Evolutionary conservation across 2,797 vertebrate species (phyloP), one percentile per base, ranked within the genome.

Genomic region (Cephalopachus bancanus): DNA sequence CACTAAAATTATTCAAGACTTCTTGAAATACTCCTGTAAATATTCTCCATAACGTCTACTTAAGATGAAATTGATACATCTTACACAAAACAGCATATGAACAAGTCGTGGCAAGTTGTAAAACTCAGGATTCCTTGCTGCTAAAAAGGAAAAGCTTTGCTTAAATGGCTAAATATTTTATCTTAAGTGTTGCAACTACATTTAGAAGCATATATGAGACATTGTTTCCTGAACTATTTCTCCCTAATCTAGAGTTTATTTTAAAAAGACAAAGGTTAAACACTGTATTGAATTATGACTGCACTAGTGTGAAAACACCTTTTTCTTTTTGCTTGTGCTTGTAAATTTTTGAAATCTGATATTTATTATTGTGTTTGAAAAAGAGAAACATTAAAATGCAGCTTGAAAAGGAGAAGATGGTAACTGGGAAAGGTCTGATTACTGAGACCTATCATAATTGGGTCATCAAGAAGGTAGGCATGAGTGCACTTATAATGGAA

Each of bases 201-300:
- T 86, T 86, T 93, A 81, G 44, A 93, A 93, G 26, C 59, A 26
- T 89, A 59, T 59, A 71, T 37, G 80, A 93, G 67, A 85, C 33
- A 64, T 76, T 80, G n/a, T 67, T 96, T 93, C 94, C 96, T 80
- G 83, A 17, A 86, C 33, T 64, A 60, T 64, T 91, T 51, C 69
- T 93, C 69, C 65, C 80, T 53, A 94, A 95, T 28, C 79, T 80
- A 30, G 59, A 86, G 86, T 89, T 95, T 97, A 88, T 95, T 94
- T 97, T 89, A 86, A 92, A 94, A 97, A 91, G 83, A 78, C 71
- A 94, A 15, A 93, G 37, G 49, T 87, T 96, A 87, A 93, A 76
- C 71, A 80, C 15, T 71, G 44, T 44, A 14, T 51, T 79, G 93
- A 95, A 69, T 96, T 94, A 92, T 86, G 72, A 91, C 89, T 76